Evolutionary conservation across 2,113 vertebrate species (phyloP).

Genomic region (Tyrannus savana): DNA sequence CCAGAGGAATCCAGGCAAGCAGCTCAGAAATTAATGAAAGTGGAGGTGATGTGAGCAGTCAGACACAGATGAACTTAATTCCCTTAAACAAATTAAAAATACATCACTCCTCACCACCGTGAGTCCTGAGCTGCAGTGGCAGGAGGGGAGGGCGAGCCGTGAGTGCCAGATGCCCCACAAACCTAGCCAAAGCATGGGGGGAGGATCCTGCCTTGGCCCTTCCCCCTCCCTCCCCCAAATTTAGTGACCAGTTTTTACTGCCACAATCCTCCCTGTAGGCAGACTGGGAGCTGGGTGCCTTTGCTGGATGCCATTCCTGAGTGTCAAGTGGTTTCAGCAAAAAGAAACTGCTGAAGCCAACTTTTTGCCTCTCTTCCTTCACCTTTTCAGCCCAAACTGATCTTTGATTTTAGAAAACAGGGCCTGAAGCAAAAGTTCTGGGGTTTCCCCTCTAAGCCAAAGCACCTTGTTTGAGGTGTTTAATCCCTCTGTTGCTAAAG

Average conservation of each 20-base stretch:
- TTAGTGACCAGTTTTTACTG: background rate
- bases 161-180: background rate
- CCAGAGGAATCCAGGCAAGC: background rate
- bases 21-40: conserved; percentile 8
- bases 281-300: background rate
- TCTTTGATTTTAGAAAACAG: background rate
- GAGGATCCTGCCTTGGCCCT: background rate
- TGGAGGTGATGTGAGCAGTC: background rate
- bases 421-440: background rate
- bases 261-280: fast-evolving
- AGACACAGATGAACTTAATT: conserved; percentile 39
- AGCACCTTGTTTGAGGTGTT: background rate
- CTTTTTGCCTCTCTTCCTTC: background rate
- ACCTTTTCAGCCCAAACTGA: background rate
- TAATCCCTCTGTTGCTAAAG: background rate
- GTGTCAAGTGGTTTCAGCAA: background rate
- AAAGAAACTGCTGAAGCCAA: background rate
- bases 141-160: background rate
- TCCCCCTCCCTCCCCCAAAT: background rate
- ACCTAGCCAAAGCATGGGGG: fast-evolving
- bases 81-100: conserved; percentile 25
- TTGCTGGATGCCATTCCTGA: background rate
- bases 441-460: background rate
- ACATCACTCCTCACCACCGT: background rate
- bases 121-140: background rate